phyloP scores from a whole-genome alignment of 2,797 vertebrate species.

The Sus cebifrons region DNA sequence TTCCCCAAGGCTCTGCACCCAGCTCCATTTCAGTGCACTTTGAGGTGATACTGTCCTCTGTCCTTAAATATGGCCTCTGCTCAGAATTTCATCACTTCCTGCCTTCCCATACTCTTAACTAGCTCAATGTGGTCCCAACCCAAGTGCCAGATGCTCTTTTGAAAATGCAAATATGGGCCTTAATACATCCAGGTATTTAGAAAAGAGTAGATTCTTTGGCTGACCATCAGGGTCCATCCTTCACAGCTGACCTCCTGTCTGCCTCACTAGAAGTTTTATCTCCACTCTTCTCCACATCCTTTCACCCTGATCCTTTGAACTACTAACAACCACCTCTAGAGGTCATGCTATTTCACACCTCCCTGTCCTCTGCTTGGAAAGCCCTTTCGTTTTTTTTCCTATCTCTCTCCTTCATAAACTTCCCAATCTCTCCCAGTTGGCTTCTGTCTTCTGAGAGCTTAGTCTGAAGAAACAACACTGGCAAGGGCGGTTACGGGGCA shows the following conservation, averaged over 20 bases:
- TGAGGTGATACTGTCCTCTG: neutral
- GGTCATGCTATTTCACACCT: neutral
- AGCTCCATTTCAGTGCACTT: neutral
- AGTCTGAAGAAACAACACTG: neutral
- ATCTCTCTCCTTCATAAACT: neutral
- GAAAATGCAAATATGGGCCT: conserved; percentile 3
- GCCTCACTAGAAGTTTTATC: neutral
- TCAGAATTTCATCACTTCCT: neutral
- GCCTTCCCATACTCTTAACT: neutral
- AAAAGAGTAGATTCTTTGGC: neutral
- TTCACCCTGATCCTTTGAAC: neutral
- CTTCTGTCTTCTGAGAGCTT: neutral
- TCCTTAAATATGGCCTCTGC: neutral
- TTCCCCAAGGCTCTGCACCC: neutral
- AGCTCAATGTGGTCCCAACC: neutral
- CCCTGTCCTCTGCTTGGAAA: neutral
- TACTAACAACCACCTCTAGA: neutral
- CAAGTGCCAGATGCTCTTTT: neutral
- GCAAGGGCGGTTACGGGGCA: neutral
- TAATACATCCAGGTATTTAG: neutral
- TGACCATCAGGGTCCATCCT: neutral
- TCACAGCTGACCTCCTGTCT: neutral
- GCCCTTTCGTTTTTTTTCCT: neutral
- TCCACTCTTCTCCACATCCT: neutral
- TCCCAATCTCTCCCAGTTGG: neutral